Conservation (phyloP, 2,113 vertebrate genomes). For the Dunckerocampus dactyliophorus region DNA sequence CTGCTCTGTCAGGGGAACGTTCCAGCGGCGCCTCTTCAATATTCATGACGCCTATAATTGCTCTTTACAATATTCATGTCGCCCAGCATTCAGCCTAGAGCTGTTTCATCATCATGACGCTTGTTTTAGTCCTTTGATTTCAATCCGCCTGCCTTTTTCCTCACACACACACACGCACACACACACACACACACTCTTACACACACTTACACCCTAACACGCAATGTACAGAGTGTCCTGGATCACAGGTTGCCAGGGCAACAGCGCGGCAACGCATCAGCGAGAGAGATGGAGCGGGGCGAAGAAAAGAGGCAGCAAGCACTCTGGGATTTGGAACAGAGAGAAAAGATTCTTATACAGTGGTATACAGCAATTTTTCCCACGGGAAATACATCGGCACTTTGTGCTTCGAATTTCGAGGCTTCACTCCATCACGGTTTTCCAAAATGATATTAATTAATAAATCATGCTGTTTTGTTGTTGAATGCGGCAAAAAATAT, state of each 20-base stretch:
- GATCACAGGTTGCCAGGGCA: conserved; percentile 65
- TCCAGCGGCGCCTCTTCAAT: not conserved
- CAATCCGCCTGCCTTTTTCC: conserved; percentile 11
- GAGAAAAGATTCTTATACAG: not conserved
- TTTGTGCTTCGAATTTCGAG: too few species aligned
- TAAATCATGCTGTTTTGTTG: too few species aligned
- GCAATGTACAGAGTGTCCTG: conserved; percentile 57
- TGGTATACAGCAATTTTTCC: too few species aligned
- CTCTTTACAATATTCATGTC: not conserved
- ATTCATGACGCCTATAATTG: conserved; percentile 1
- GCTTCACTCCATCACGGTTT: too few species aligned
- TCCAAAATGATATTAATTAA: too few species aligned
- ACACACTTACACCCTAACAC: conserved; percentile 15
- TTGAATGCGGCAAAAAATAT: too few species aligned
- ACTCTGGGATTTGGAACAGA: not conserved
- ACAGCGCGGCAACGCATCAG: conserved; percentile 60
- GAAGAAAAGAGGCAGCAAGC: not conserved
- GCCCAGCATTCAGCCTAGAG: not conserved
- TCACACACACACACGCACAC: not conserved
- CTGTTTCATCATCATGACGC: not conserved
- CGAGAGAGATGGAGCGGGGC: conserved; percentile 20
- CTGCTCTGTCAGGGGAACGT: not conserved
- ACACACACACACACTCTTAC: conserved; percentile 4
- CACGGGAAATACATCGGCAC: too few species aligned
- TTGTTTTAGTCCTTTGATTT: conserved; percentile 6